Conservation (phyloP, 1,140 invertebrate species). For the Lepidurus couesii region DNA sequence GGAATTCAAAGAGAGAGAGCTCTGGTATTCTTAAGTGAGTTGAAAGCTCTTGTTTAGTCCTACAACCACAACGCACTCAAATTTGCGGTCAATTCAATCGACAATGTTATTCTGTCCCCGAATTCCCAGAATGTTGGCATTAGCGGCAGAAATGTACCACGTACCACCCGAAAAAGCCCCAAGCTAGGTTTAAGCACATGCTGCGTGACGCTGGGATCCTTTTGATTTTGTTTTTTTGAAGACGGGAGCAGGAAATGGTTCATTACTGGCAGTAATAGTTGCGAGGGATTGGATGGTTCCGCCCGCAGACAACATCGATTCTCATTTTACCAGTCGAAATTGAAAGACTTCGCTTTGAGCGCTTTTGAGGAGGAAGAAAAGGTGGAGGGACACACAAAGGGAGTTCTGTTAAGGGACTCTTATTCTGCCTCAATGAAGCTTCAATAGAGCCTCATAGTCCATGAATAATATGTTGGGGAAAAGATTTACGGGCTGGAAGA, state of each 20-base stretch:
- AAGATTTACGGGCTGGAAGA: background rate
- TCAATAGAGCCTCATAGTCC: conserved; percentile 23
- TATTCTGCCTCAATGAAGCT: conserved; percentile 28
- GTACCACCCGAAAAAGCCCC: no score
- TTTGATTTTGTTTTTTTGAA: no score
- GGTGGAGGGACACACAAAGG: background rate
- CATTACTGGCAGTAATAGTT: background rate
- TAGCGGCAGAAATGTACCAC: background rate
- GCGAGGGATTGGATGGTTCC: background rate
- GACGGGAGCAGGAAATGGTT: background rate
- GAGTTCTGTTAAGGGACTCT: conserved; percentile 18
- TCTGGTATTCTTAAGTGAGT: background rate
- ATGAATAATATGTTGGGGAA: conserved; percentile 8
- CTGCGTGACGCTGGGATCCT: no score
- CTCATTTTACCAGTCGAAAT: conserved; percentile 1
- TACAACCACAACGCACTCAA: background rate
- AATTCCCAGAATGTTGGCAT: background rate
- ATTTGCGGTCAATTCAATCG: background rate
- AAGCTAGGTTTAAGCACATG: no score
- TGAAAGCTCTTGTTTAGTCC: background rate
- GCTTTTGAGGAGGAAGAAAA: conserved; percentile 26
- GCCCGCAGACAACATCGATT: conserved; percentile 22
- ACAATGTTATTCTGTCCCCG: background rate
- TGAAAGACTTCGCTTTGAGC: background rate
- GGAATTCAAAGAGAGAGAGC: background rate